These are phyloP conservation scores for Eupristina koningsbergeri DNA, from an alignment of 1,140 invertebrate species.

Conservation along the genomic window DNA sequence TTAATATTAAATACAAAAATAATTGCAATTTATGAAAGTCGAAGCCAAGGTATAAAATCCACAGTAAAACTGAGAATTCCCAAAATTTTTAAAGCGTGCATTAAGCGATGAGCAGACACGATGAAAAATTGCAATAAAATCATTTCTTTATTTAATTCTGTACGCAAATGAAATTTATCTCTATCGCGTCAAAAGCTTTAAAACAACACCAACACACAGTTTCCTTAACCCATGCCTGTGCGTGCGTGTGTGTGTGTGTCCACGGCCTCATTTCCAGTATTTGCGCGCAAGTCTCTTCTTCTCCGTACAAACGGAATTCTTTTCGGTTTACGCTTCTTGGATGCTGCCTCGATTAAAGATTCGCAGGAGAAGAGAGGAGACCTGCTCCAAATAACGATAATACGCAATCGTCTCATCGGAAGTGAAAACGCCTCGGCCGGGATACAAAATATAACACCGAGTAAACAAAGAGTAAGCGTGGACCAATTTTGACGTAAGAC, in stretches of 20 bases:
- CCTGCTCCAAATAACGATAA: not conserved
- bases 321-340: constrained; percentile 21
- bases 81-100: not conserved
- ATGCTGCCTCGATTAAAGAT: not conserved
- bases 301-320: not conserved
- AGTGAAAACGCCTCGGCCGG: not conserved
- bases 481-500: not conserved
- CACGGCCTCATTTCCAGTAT: constrained; percentile 21
- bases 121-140: constrained; percentile 35
- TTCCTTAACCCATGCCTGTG: too few species aligned
- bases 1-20: not conserved
- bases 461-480: not conserved
- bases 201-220: constrained; percentile 27
- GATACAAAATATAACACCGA: not conserved
- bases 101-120: not conserved
- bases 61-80: not conserved
- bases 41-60: not conserved
- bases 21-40: not conserved
- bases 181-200: constrained; percentile 32
- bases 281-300: not conserved
- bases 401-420: constrained; percentile 6
- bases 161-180: constrained; percentile 22
- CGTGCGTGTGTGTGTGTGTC: not conserved
- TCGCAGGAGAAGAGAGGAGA: not conserved
- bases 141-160: constrained; percentile 22